phyloP scores from a whole-genome alignment of 2,888 invertebrate species.

The Thereva unica region DNA sequence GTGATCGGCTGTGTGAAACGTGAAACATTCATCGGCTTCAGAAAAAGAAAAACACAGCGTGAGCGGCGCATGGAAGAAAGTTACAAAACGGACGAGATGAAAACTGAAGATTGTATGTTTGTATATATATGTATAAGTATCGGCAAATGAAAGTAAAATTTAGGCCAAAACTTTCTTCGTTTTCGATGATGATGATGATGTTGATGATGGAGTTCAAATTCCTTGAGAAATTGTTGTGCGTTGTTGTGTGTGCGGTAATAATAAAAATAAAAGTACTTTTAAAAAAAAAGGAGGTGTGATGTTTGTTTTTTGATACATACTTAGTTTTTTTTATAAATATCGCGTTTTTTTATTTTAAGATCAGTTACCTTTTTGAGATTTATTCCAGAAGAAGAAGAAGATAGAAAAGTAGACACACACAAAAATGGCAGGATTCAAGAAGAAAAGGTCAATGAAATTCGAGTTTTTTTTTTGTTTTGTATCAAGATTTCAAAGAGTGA shows the following conservation, averaged over 20 bases:
- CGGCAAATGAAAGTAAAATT: constrained; percentile 20
- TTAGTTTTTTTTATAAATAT: no score
- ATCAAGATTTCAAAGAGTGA: constrained; percentile 36
- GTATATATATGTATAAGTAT: no score
- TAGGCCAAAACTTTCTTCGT: not conserved
- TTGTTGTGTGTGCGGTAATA: not conserved
- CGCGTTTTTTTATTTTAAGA: not conserved
- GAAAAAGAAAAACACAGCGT: constrained; percentile 17
- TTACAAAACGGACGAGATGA: constrained; percentile 26
- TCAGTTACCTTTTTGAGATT: not conserved
- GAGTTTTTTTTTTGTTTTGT: constrained; percentile 15
- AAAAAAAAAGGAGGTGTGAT: no score
- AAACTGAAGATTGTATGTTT: constrained; percentile 17
- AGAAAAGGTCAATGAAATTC: constrained; percentile 17
- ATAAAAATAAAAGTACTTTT: no score
- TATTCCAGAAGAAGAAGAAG: no score
- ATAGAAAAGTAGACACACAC: not conserved
- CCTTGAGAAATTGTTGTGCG: not conserved
- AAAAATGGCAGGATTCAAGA: constrained; percentile 6
- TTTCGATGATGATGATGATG: not conserved
- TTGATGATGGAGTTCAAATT: not conserved
- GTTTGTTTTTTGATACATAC: no score
- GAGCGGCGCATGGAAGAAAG: constrained; percentile 25
- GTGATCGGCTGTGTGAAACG: no score
- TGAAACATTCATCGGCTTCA: not conserved